These are phyloP conservation scores for Thera obeliscata DNA, from an alignment of 2,888 invertebrate genomes.

Conservation along the genomic window DNA sequence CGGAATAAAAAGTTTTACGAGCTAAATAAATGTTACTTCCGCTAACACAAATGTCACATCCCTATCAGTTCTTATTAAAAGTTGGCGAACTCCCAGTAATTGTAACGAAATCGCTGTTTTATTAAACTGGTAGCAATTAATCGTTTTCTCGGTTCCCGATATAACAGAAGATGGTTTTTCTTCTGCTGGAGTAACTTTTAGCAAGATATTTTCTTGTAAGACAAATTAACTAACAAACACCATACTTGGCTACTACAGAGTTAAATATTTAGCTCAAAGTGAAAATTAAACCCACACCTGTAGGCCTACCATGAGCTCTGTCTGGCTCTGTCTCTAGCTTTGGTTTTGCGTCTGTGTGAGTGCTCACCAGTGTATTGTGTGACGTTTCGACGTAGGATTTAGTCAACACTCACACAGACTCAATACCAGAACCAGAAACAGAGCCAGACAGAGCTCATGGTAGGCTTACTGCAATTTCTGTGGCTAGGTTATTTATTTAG, in stretches of 20 bases:
- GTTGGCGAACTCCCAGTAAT: slow-evolving; percentile 24
- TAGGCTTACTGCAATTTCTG: no score
- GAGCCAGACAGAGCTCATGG: no score
- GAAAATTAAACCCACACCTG: background rate
- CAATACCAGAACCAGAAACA: no score
- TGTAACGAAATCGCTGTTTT: slow-evolving; percentile 24
- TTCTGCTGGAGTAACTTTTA: background rate
- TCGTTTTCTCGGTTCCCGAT: slow-evolving; percentile 25
- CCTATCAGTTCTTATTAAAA: slow-evolving; percentile 28
- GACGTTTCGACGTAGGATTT: no score
- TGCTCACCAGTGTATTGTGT: no score
- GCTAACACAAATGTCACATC: background rate
- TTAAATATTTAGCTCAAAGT: background rate
- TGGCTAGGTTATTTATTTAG: no score
- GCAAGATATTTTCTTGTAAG: background rate
- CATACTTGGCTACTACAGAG: background rate
- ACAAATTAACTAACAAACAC: background rate
- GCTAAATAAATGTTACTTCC: background rate
- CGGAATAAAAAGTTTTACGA: no score
- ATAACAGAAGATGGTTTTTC: slow-evolving; percentile 4
- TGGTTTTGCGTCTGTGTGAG: no score
- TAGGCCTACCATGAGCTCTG: no score
- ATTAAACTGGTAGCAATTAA: slow-evolving; percentile 31
- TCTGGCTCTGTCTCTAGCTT: no score
- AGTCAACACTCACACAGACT: no score